These are phyloP conservation scores for Holothuria glaberrima DNA, from an alignment of 35 echinoderm and acorn worm genomes.

Conservation along the genomic window DNA sequence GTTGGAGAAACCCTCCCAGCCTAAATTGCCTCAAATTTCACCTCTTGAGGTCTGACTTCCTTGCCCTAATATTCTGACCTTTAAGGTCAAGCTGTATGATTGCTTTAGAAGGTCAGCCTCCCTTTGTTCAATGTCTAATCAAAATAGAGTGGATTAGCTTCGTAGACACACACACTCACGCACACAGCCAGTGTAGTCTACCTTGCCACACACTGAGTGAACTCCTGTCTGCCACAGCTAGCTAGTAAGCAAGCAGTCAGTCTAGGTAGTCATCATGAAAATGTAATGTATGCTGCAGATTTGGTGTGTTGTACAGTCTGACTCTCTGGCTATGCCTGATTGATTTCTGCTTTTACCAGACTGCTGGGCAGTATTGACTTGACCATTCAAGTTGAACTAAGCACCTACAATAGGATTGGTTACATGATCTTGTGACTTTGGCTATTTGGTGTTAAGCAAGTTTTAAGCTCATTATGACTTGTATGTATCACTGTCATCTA, in stretches of 20 bases:
- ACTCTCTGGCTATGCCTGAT: conserved; percentile 12
- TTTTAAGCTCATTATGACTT: conserved; percentile 61
- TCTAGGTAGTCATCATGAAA: conserved; percentile 21
- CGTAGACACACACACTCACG: conserved; percentile 29
- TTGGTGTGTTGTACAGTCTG: conserved; percentile 1
- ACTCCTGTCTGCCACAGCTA: neutral
- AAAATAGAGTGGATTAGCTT: conserved; percentile 61
- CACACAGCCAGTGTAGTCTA: conserved; percentile 1
- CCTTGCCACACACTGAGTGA: neutral
- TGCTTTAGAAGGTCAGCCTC: conserved; percentile 57
- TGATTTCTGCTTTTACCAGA: conserved; percentile 8
- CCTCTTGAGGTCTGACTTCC: conserved; percentile 60
- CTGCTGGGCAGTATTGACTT: conserved; percentile 8
- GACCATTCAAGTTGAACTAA: conserved; percentile 15
- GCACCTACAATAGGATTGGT: conserved; percentile 20
- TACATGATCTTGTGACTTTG: conserved; percentile 53
- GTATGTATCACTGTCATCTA: conserved; percentile 17
- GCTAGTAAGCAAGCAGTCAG: conserved; percentile 19
- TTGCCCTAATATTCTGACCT: conserved; percentile 63
- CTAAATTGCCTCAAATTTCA: conserved; percentile 64
- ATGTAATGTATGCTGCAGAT: conserved; percentile 49
- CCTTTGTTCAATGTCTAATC: conserved; percentile 61
- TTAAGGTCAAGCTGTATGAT: conserved; percentile 58
- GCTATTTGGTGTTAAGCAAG: conserved; percentile 38
- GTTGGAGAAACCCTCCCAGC: conserved; percentile 40